Base-by-base conservation (phyloP, 1,140 invertebrate species). In the Calliphora vicina region DNA sequence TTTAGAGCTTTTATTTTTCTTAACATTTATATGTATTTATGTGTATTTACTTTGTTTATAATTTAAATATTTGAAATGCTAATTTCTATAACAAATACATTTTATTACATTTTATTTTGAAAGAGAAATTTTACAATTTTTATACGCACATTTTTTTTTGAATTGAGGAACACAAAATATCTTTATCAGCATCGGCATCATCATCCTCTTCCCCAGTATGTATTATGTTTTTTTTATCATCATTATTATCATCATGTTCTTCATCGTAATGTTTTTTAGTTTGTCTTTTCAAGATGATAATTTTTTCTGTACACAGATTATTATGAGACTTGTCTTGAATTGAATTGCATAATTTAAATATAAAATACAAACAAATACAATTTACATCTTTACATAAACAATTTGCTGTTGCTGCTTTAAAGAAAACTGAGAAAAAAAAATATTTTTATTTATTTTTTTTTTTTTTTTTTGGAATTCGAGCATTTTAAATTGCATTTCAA, bases 301-400 rank as follows among this genome's bases (percentile, higher is more conserved):
- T 57, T 57, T 57, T n/a, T 57, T 57, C 50, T 57, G 50, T 57
- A 57, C 50, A 57, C 50, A 57, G 50, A 57, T 57, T 57, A 57
- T 57, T 57, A 57, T 57, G 50, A 57, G 50, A 17, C 50, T 57
- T 57, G 50, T 57, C 50, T 57, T 57, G 50, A 57, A 57, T 57
- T 57, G 15, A 57, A 57, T 57, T 57, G 50, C 50, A 57, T 57
- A 57, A 57, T 57, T 57, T 57, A 57, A 57, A 57, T 57, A 57
- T n/a, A 17, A 57, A 57, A 57, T 57, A 57, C 50, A 57, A 57
- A 57, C 15, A 57, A 57, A 57, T 57, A 57, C 50, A 57, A 57
- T 35, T 35, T 35, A 35, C 35, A 35, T 35, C 35, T 8, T 29
- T 29, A n/a, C 8, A 29, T 29, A 29, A 29, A 29, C 35, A 35